A percentile compares a stretch with the other conserved stretches of the same genome.
Conservation (phyloP, 2,113 vertebrate species). For the Calyptommatus sinebrachiatus region DNA sequence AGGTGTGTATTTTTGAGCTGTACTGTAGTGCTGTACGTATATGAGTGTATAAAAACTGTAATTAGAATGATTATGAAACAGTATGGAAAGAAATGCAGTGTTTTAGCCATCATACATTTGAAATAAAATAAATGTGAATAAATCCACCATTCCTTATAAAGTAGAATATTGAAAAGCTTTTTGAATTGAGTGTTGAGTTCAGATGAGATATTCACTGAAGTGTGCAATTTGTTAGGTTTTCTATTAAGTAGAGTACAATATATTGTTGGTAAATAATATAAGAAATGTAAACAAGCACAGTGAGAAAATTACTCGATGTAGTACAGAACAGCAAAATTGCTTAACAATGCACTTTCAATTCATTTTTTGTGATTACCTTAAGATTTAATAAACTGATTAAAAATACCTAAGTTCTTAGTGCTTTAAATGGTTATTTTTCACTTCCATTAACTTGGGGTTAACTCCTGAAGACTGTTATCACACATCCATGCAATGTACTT, state of each 20-base stretch:
- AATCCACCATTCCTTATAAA: constrained; percentile 7
- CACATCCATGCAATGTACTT: too few species aligned
- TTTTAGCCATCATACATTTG: neutral
- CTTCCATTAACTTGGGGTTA: too few species aligned
- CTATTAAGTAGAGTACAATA: constrained; percentile 43
- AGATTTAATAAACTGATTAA: constrained; percentile 6
- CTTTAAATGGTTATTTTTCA: neutral
- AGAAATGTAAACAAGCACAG: constrained; percentile 41
- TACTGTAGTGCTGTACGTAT: neutral
- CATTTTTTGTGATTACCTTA: neutral
- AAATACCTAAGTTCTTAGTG: neutral
- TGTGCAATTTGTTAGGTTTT: constrained; percentile 39
- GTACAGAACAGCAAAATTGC: neutral
- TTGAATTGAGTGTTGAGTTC: constrained; percentile 21
- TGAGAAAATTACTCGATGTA: neutral
- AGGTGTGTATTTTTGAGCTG: neutral
- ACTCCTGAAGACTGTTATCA: too few species aligned
- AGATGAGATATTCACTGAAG: constrained; percentile 44
- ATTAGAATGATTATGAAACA: neutral
- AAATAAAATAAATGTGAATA: constrained; percentile 6
- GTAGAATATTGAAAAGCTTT: constrained; percentile 34
- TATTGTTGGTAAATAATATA: constrained; percentile 33
- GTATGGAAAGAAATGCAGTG: neutral
- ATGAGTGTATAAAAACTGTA: neutral
- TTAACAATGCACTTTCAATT: constrained; percentile 3